phyloP scores from a whole-genome alignment of 2,113 vertebrate species.

The Ctenomys sociabilis region DNA sequence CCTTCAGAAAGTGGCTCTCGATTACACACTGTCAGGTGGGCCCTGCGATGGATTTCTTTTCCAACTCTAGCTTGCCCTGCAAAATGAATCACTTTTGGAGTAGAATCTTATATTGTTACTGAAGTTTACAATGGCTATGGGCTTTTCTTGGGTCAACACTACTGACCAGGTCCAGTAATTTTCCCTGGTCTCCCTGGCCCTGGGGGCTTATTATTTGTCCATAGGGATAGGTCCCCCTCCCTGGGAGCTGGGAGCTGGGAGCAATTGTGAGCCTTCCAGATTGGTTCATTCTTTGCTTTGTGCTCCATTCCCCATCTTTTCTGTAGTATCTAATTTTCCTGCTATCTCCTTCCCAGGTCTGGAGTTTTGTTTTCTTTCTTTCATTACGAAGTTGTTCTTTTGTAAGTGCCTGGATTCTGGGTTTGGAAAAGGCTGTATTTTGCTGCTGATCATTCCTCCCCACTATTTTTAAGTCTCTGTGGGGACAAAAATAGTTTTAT shows the following conservation, averaged over 20 bases:
- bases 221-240: neutral
- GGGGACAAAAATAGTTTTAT: neutral
- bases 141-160: neutral
- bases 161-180: neutral
- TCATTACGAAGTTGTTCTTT: neutral
- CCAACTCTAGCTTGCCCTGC: neutral
- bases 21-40: neutral
- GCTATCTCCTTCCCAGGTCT: neutral
- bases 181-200: neutral
- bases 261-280: neutral
- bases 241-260: neutral
- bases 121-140: neutral
- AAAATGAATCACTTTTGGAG: neutral
- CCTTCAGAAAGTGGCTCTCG: neutral
- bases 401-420: neutral
- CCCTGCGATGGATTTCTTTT: neutral
- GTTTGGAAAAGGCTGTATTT: neutral
- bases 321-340: neutral
- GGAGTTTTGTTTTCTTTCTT: neutral
- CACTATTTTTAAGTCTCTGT: neutral
- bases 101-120: neutral
- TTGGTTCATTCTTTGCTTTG: neutral
- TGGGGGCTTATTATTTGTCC: neutral
- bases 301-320: neutral
- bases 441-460: neutral